Conservation (phyloP, 2,797 vertebrate species). For the Scyliorhinus canicula region DNA sequence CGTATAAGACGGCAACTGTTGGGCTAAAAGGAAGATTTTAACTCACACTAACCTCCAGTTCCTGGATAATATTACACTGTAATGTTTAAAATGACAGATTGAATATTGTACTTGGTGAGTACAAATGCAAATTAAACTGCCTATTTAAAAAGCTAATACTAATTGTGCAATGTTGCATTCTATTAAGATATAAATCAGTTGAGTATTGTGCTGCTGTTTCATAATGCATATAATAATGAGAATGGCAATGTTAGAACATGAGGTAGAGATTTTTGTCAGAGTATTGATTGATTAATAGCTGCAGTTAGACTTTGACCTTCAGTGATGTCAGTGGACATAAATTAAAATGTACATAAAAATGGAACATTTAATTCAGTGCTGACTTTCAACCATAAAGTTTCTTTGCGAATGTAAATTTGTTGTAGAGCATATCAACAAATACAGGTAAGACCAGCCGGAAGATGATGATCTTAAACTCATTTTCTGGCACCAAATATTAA, state of each 20-base stretch:
- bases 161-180: not conserved
- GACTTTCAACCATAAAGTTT: not conserved
- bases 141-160: not conserved
- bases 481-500: not conserved
- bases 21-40: not conserved
- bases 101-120: not conserved
- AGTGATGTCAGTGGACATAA: not conserved
- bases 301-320: not conserved
- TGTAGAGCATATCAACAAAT: not conserved
- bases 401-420: slow-evolving; percentile 2
- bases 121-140: not conserved
- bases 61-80: not conserved
- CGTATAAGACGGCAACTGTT: not conserved
- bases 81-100: not conserved
- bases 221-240: not conserved
- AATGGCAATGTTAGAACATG: not conserved
- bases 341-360: not conserved
- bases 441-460: no score
- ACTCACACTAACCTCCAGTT: not conserved
- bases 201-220: not conserved
- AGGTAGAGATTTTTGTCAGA: not conserved
- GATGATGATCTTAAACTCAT: not conserved
- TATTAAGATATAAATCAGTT: not conserved
- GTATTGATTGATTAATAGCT: not conserved
- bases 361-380: not conserved